These are phyloP conservation scores for Lophius americanus DNA, from an alignment of 2,797 vertebrate species.

Conservation along the genomic window DNA sequence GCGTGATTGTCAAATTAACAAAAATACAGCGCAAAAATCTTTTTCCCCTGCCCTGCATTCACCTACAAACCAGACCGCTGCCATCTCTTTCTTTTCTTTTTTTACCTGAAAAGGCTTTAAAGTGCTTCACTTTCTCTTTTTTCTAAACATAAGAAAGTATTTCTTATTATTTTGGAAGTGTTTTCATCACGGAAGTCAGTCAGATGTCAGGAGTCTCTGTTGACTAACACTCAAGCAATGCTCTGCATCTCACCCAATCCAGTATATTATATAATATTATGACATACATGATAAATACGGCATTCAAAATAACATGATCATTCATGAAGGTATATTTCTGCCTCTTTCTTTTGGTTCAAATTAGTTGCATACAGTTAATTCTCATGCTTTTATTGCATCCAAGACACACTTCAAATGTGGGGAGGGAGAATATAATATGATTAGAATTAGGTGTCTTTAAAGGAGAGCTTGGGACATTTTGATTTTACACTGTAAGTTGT, in stretches of 20 bases:
- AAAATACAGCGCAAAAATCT: constrained; percentile 12
- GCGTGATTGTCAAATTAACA: constrained; percentile 24
- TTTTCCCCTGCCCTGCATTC: constrained; percentile 23
- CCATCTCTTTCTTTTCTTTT: constrained; percentile 27
- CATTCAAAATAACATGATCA: constrained; percentile 52
- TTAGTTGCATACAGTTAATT: constrained; percentile 55
- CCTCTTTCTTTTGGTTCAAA: constrained; percentile 68
- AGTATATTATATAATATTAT: constrained; percentile 52
- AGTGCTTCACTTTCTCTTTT: constrained; percentile 64
- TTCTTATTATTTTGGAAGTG: constrained; percentile 55
- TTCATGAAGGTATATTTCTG: constrained; percentile 59
- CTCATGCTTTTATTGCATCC: constrained; percentile 68
- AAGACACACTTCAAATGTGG: constrained; percentile 49
- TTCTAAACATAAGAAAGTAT: constrained; percentile 41
- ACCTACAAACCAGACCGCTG: constrained; percentile 30
- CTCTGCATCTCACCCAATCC: constrained; percentile 33
- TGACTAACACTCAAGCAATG: constrained; percentile 42
- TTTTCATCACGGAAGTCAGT: constrained; percentile 32
- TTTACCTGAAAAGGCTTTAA: constrained; percentile 67
- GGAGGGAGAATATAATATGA: constrained; percentile 13
- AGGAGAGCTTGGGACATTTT: constrained; percentile 16
- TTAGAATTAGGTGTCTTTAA: background rate
- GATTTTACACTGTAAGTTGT: too few species aligned
- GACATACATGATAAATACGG: constrained; percentile 66
- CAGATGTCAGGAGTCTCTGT: constrained; percentile 29